Base-by-base conservation (phyloP, 2,888 invertebrate species). In the Chalcosyrphus nemorum region DNA sequence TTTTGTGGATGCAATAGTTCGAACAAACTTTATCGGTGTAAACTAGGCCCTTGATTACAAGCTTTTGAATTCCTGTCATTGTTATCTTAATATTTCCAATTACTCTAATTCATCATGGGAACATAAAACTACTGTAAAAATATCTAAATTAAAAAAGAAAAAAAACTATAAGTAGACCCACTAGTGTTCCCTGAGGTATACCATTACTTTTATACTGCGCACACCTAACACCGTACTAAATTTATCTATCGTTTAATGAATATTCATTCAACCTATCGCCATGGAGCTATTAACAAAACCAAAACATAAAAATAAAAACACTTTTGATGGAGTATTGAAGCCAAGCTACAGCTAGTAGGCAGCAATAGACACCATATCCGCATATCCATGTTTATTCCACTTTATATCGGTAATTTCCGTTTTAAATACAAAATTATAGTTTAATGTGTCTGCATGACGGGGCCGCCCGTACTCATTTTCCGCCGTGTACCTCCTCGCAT, bases 391-490 rank as follows among this genome's bases (percentile, higher is more conserved):
- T 27, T 43, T 43, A 27, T 68, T 68, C 52, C 63, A 70, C 43
- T 68, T 74, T 74, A 63, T 78, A 74, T 84, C 78, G 61, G 72
- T 72, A 68, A 50, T 78, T 84, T 84, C 72, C 72, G 68, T 78
- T 84, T 84, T 84, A 78, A 78, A 78, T 78, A 65, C 35, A 68
- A 74, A 78, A 78, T 78, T 74, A 70, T 78, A 78, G 43, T 78
- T 77, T 71, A 77, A 77, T 77, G 71, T 78, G 72, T 74, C 82
- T 77, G 63, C 77, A 63, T 76, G 76, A 63, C 57, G 59, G 27
- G 27, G 57, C 66, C 24, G 61, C 41, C 71, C 24, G 61, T 72
- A 68, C 72, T 66, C 47, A 72, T 72, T 72, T 61, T 71, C 63
- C 65, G 50, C 50, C 27, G 65, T 35, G 50, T 70, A 77, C 70